phyloP scores from a whole-genome alignment of 2,888 invertebrate species.

The Xestia ashworthii region DNA sequence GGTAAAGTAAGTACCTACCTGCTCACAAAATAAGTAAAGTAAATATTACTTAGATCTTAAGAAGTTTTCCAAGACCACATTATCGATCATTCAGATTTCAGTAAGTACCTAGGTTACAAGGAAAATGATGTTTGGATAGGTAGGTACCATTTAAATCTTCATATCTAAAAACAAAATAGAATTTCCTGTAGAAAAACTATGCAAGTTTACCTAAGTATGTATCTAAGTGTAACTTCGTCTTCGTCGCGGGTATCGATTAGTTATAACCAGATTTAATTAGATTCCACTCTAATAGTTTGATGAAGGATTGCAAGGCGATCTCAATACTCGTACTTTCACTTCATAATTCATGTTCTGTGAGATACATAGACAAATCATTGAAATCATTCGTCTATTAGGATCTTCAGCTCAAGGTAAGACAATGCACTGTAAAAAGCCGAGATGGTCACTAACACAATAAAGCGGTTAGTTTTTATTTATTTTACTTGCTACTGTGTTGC shows the following conservation, averaged over 20 bases:
- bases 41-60: neutral
- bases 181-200: neutral
- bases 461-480: conserved; percentile 23
- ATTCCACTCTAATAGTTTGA: neutral
- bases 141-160: neutral
- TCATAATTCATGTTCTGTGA: neutral
- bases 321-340: conserved; percentile 21
- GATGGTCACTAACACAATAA: conserved; percentile 29
- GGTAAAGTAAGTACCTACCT: neutral
- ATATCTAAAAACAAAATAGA: neutral
- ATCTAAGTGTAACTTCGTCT: neutral
- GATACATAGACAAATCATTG: too few relatives aligned
- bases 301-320: neutral
- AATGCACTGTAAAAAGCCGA: conserved; percentile 36
- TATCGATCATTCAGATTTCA: neutral
- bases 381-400: too few relatives aligned
- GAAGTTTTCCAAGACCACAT: neutral
- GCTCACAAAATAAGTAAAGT: neutral
- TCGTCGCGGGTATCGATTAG: neutral
- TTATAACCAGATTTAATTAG: neutral
- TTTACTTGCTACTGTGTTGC: conserved; percentile 29
- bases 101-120: neutral
- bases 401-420: conserved; percentile 41
- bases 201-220: neutral
- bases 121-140: neutral